Conservation (phyloP, 2,888 invertebrate genomes). For the Magallana nippona region DNA sequence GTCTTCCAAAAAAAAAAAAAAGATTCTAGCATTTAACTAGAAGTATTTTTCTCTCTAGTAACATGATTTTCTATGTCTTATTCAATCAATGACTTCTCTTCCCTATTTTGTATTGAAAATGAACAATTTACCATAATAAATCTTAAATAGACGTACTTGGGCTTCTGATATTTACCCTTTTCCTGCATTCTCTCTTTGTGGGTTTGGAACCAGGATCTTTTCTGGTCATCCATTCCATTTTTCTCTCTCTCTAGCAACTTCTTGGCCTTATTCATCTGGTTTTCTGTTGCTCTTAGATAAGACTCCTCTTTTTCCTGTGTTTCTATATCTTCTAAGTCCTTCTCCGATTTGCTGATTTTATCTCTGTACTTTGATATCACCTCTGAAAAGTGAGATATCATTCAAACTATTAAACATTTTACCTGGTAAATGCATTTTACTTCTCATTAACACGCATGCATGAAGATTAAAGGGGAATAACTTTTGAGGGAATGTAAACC, state of each 20-base stretch:
- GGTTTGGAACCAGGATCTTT: constrained; percentile 90
- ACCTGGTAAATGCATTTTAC: too few relatives aligned
- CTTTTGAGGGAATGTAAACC: too few relatives aligned
- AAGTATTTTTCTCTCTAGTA: too few relatives aligned
- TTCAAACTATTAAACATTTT: neutral
- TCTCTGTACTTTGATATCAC: constrained; percentile 92
- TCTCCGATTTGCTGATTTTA: constrained; percentile 87
- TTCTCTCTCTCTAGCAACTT: constrained; percentile 82
- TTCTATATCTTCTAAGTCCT: constrained; percentile 90
- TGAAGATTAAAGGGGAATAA: too few relatives aligned
- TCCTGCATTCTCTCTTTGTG: constrained; percentile 88
- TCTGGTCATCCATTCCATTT: constrained; percentile 80
- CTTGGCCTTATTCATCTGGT: constrained; percentile 87
- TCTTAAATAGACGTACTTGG: neutral
- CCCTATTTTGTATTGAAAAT: too few relatives aligned
- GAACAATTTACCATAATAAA: too few relatives aligned
- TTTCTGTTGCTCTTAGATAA: constrained; percentile 91
- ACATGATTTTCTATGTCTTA: too few relatives aligned
- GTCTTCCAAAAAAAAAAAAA: too few relatives aligned
- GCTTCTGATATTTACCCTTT: constrained; percentile 60
- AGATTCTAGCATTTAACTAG: too few relatives aligned
- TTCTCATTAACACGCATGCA: too few relatives aligned
- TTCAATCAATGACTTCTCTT: too few relatives aligned
- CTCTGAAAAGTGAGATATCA: constrained; percentile 81
- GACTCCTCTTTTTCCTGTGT: constrained; percentile 89